Base-by-base conservation (phyloP, 2,113 vertebrate genomes). In the Ictalurus punctatus region DNA sequence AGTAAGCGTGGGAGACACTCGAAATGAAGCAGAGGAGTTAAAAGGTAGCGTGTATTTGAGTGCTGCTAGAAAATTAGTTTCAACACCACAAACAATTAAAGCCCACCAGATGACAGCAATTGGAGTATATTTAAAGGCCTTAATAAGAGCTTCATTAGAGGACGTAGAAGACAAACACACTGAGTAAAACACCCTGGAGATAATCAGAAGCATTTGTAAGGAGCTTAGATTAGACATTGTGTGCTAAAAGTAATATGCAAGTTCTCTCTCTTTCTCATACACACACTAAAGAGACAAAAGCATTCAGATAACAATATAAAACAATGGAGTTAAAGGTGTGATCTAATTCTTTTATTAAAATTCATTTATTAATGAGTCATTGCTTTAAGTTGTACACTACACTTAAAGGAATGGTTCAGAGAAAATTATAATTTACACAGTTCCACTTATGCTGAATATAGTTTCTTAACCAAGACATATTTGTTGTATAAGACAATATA, bases 21-120 rank as follows among this genome's bases (percentile, higher is more conserved):
- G 9, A 85, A 74, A 67, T 73, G 13, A 89, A 69, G 80, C 48
- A 16, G 54, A 67, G 30, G 71, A 91, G 83, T 88, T 91, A 86
- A 88, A 91, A 71, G 30, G 87, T 9, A n/a, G 2, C 0, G 7
- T 40, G 76, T 81, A 76, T 71, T 23, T 27, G 71, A 88, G 58
- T 48, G 40, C 65, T 86, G 86, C 65, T 74, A 4, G 37, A 65
- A 89, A 86, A 88, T 86, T 54, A 48, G 52, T 71, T 87, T 79
- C 82, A 48, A 80, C 78, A 67, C 27, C 25, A 61, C 90, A 89
- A 65, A 71, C 56, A 85, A 90, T 90, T 91, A 90, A 88, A 86
- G 30, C 79, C 73, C 71, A 52, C 83, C 83, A 83, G 81, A 91
- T 44, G 10, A 69, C 30, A 3, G 76, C 44, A 91, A 88, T 44